Evolutionary conservation across 2,113 vertebrate species (phyloP).

Genomic region (Arenaria interpres): DNA sequence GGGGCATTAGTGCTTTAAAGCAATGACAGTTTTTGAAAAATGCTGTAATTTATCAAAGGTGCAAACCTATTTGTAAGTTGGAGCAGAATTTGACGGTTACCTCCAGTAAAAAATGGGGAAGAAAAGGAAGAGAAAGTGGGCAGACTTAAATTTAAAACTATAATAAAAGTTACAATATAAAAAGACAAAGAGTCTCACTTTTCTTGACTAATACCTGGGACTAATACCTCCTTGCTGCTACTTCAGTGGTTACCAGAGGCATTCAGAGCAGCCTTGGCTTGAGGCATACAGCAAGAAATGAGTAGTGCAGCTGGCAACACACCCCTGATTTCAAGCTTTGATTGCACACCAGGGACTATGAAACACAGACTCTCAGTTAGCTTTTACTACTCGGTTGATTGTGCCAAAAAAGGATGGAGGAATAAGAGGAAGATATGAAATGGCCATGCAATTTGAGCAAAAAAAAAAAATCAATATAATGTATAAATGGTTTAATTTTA

Average conservation of each 20-base stretch:
- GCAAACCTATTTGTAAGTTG: neutral
- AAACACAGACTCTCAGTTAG: neutral
- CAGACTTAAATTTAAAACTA: neutral
- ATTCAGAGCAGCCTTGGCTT: neutral
- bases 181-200: neutral
- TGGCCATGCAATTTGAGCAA: neutral
- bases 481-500: neutral
- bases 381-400: neutral
- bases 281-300: neutral
- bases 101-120: neutral
- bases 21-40: neutral
- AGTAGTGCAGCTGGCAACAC: neutral
- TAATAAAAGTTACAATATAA: neutral
- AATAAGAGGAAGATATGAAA: neutral
- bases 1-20: neutral
- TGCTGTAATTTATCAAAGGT: neutral
- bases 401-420: neutral
- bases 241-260: neutral
- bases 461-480: too few relatives aligned
- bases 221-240: neutral
- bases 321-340: neutral
- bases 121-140: neutral
- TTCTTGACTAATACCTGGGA: neutral
- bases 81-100: neutral
- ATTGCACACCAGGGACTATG: neutral